These are phyloP conservation scores for Carollia perspicillata DNA, from an alignment of 2,113 vertebrate species.

Conservation along the genomic window DNA sequence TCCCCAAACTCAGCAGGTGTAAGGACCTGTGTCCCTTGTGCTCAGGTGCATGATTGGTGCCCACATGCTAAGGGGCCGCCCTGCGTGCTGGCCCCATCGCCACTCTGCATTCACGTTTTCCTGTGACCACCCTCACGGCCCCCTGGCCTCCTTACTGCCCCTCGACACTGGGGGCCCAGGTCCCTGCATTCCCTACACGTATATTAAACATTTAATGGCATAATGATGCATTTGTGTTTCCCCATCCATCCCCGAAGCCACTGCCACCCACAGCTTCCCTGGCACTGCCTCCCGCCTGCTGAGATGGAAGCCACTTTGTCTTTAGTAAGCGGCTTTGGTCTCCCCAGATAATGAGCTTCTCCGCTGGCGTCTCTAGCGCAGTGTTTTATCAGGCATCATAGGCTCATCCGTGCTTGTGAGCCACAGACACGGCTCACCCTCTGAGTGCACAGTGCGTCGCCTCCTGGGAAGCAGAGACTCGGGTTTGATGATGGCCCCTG, in stretches of 20 bases:
- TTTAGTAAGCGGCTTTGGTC: not conserved
- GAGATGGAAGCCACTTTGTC: not conserved
- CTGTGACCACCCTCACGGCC: rapidly evolving
- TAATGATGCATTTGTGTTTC: not conserved
- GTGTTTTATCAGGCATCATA: not conserved
- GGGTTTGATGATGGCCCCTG: not conserved
- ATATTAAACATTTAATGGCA: not conserved
- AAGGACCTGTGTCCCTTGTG: not conserved
- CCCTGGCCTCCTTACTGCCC: not conserved
- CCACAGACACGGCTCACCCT: not conserved
- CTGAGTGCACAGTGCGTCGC: not conserved
- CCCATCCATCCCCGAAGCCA: not conserved
- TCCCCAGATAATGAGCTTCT: not conserved
- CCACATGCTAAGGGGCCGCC: rapidly evolving
- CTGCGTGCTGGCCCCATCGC: rapidly evolving
- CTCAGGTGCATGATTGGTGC: not conserved
- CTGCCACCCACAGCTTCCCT: rapidly evolving
- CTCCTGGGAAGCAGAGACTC: not conserved
- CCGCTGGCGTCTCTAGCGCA: not conserved
- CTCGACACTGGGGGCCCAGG: not conserved
- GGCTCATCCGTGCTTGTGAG: not conserved
- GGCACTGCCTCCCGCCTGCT: rapidly evolving
- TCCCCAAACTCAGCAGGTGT: not conserved
- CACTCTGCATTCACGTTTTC: rapidly evolving
- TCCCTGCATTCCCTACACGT: not conserved